Evolutionary conservation across 2,888 invertebrate genomes (phyloP).

Genomic region (Cantharis lateralis): DNA sequence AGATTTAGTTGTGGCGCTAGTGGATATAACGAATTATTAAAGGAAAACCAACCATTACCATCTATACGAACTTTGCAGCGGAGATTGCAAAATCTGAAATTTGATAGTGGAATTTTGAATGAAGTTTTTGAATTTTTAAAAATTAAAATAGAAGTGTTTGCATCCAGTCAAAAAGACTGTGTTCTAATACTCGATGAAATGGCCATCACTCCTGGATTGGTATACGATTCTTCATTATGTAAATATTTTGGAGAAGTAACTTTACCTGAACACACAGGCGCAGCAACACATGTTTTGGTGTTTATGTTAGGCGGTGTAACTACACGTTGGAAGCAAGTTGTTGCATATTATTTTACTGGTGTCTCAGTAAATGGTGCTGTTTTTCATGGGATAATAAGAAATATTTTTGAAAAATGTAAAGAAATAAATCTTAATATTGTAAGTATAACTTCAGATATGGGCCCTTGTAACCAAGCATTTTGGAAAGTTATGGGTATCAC

Average conservation of each 20-base stretch:
- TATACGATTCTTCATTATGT: constrained; percentile 27
- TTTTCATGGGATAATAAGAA: not conserved
- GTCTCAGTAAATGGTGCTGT: constrained; percentile 32
- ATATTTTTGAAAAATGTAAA: constrained; percentile 18
- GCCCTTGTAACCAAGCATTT: constrained; percentile 2
- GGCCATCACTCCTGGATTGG: constrained; percentile 30
- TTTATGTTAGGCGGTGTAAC: too few species aligned
- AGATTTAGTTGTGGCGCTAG: constrained; percentile 24
- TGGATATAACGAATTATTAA: constrained; percentile 28
- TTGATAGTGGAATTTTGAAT: constrained; percentile 2
- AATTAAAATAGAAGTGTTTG: not conserved
- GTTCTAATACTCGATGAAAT: constrained; percentile 32
- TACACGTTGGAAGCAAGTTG: too few species aligned
- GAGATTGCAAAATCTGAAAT: constrained; percentile 25
- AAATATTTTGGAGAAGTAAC: constrained; percentile 36
- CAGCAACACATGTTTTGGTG: too few species aligned
- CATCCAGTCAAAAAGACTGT: constrained; percentile 7
- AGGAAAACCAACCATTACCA: constrained; percentile 25
- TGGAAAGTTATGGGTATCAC: not conserved
- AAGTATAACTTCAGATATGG: constrained; percentile 10
- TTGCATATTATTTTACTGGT: too few species aligned
- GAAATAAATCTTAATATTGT: constrained; percentile 6
- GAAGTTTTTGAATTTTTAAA: constrained; percentile 1
- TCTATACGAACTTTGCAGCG: constrained; percentile 21
- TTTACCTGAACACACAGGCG: constrained; percentile 21